Base-by-base conservation (phyloP, 2,888 invertebrate species). In the Rambutsinella grinnellia region DNA sequence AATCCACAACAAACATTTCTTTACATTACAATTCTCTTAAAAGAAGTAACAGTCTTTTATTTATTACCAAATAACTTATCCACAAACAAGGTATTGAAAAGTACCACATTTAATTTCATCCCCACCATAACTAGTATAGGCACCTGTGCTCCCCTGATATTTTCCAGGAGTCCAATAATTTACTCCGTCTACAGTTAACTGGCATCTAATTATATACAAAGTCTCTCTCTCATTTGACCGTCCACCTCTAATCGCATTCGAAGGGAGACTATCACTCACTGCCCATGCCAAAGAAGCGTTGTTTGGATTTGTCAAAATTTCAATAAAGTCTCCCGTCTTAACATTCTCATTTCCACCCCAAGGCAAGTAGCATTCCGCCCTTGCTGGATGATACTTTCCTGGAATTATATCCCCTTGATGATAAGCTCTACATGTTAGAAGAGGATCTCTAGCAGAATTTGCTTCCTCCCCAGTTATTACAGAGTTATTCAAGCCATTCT, bases 341-440 rank as follows among this genome's bases (percentile, higher is more conserved):
- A 57, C 65, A 46, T 80, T 68, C 44, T 82, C 81, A 10, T 36
- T 71, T 17, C 80, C 80, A 24, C 21, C 60, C 10, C 62, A 66
- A 1, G 79, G 26, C 13, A 83, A 80, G 49, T 82, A 76, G 61
- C 81, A 82, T 28, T 78, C 76, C 17, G 57, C n/a, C 13, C 71
- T 58, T 15, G 57, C 68, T n/a, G 61, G 54, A 44, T 81, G 78
- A 23, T 82, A 82, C 53, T 83, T 82, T 51, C 83, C 83, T 13
- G 80, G 80, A 51, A 83, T 60, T 44, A 83, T 83, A 60, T 83
- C 80, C 27, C 82, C 82, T 28, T 76, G 57, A 58, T 80, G 79
- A 24, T 83, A 83, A 21, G 76, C 69, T 27, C 82, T 66, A 46
- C 83, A 83, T 26, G 69, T 76, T 63, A 71, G 77, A 0, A 82